Evolutionary conservation across 2,113 vertebrate species (phyloP).

Genomic region (Rhadina sibilatrix): DNA sequence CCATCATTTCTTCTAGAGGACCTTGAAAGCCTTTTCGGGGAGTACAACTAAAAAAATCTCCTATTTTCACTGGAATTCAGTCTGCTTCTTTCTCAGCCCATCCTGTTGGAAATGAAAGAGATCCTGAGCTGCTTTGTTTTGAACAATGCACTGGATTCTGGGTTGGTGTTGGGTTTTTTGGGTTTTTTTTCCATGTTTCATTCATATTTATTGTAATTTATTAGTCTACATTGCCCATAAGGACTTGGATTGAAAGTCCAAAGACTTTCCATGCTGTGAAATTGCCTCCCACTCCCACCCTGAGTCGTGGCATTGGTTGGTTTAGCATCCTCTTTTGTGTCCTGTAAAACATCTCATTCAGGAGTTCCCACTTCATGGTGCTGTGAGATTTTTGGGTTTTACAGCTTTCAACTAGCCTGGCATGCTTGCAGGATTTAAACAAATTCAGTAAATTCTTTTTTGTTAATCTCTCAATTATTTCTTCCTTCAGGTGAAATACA

Average conservation of each 20-base stretch:
- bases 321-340: neutral
- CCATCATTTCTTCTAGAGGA: neutral
- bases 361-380: neutral
- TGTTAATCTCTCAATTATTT: neutral
- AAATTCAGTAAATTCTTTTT: neutral
- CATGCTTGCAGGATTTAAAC: neutral
- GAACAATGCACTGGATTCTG: neutral
- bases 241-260: neutral
- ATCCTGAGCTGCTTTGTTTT: neutral
- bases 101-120: neutral
- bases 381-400: neutral
- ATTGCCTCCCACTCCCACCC: neutral
- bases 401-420: neutral
- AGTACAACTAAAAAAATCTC: neutral
- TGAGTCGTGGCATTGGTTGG: rapidly evolving
- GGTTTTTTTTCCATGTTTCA: neutral
- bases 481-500: neutral
- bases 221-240: neutral
- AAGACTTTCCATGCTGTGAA: neutral
- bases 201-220: neutral
- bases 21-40: neutral
- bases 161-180: too few species aligned
- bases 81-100: neutral
- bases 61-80: neutral
- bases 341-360: neutral